Evolutionary conservation across 2,113 vertebrate genomes (phyloP).

Genomic region (Neogale vison): DNA sequence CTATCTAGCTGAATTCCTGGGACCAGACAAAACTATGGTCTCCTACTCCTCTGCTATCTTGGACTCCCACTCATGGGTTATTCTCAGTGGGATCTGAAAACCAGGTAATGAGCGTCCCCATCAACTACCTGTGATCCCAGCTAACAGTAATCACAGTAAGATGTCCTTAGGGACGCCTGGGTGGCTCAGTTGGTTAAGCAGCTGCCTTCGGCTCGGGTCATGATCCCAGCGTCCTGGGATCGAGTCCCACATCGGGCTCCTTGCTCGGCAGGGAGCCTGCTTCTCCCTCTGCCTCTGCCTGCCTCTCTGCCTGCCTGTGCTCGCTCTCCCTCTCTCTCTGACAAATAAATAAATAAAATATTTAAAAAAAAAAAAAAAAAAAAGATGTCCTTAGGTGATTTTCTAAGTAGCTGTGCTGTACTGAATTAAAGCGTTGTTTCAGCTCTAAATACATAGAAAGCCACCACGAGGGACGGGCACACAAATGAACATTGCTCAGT

Average conservation of each 20-base stretch:
- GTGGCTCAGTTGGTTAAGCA: too few species aligned
- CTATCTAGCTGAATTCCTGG: neutral
- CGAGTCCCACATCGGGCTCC: too few species aligned
- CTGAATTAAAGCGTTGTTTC: neutral
- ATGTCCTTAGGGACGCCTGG: too few species aligned
- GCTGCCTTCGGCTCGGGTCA: too few species aligned
- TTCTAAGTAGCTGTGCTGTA: neutral
- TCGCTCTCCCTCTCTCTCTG: too few species aligned
- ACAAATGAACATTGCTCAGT: neutral
- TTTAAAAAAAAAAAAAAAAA: too few species aligned
- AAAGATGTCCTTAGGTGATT: neutral
- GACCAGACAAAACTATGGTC: neutral
- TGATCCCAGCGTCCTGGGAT: too few species aligned
- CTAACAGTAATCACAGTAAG: too few species aligned
- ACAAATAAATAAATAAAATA: too few species aligned
- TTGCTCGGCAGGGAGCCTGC: too few species aligned
- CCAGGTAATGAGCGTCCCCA: neutral
- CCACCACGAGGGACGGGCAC: neutral
- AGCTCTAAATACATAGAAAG: neutral
- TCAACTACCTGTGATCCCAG: neutral
- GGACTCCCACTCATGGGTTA: accelerated
- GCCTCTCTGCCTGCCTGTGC: too few species aligned
- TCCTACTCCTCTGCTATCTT: neutral
- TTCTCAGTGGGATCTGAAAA: neutral
- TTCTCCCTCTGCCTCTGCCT: too few species aligned